Base-by-base conservation (phyloP, 2,113 vertebrate species). In the Corydoras maculifer region DNA sequence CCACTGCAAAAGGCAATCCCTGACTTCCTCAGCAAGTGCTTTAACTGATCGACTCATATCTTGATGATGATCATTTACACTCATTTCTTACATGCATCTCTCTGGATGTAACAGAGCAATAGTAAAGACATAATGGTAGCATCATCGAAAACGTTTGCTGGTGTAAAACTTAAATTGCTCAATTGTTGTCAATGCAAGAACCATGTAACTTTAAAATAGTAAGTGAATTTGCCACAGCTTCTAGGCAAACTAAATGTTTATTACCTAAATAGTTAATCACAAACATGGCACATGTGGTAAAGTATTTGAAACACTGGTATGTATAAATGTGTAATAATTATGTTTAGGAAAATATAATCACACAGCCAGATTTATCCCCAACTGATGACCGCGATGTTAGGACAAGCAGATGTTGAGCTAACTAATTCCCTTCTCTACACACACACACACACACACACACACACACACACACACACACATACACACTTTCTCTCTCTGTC, bases 361-460 rank as follows among this genome's bases (percentile, higher is more conserved):
- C 31, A 49, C 9, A 12, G 7, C 35, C 15, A 63, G 50, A 65
- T 49, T 64, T 49, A 49, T 8, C 58, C 54, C 14, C 60, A 48
- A 15, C 54, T 68, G 30, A 58, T 31, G 65, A 64, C 13, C 69
- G 50, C 67, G 32, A 35, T 67, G 18, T 74, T 62, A 31, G 58
- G 18, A 68, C 50, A 74, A 68, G 18, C 69, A 71, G 72, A 75
- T 72, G 65, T 60, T 61, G 49, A 11, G 43, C 54, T 60, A 68
- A 59, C 50, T 75, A 61, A 75, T 75, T 69, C 63, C 50, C 15
- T 29, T 2, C 13, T 57, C n/a, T n/a, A 10, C 54, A 57, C 54
- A 7, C 43, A 50, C 49, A 59, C n/a, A 32, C 72, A 68, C 68
- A 58, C 61, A 70, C n/a, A 69, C 8, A 65, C 66, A 70, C 48